Evolutionary conservation across 2,113 vertebrate species (phyloP), one percentile per base, ranked within the genome.

Genomic region (Apteryx mantelli): DNA sequence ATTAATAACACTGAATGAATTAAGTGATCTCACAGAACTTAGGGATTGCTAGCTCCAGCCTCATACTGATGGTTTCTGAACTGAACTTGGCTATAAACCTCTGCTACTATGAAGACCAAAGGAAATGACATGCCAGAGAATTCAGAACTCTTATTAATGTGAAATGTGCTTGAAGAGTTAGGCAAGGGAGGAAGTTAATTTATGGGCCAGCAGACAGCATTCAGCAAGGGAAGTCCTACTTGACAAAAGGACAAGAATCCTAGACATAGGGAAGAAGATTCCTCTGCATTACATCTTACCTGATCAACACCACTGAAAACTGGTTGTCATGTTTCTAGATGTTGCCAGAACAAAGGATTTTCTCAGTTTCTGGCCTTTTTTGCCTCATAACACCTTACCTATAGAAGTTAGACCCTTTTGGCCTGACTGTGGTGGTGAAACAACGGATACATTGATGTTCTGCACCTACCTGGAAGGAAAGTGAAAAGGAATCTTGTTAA

Each of bases 391-490:
- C 3, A 52, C 2, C 2, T 79, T 74, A 74, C 20, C 36, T 78
- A 32, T 88, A 38, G 30, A 82, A 80, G 30, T 82, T 48, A 88
- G 40, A 58, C 16, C 4, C 7, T 86, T 81, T 55, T 71, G 36
- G 64, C n/a, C 28, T 79, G 38, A 28, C 11, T 13, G 24, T 8
- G 8, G 36, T 55, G 40, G 11, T 86, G 64, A 86, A 83, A 70
- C 42, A 46, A 13, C 50, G 55, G 44, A 70, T 36, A 22, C 15
- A 7, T 24, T 42, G 50, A 16, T 34, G 17, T 30, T 75, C 69
- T 63, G 75, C 55, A 25, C 44, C 68, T 87, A 75, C 4, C 13
- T 25, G 50, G 60, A 91, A 88, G 32, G 60, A 92, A 78, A 93
- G 68, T 32, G 65, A 66, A 78, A 63, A 50, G 26, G 34, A 85